Percentiles rank a stretch among this genome's conserved stretches.
phyloP scores from a whole-genome alignment of 2,888 invertebrate genomes.

The Dasysyrphus albostriatus region DNA sequence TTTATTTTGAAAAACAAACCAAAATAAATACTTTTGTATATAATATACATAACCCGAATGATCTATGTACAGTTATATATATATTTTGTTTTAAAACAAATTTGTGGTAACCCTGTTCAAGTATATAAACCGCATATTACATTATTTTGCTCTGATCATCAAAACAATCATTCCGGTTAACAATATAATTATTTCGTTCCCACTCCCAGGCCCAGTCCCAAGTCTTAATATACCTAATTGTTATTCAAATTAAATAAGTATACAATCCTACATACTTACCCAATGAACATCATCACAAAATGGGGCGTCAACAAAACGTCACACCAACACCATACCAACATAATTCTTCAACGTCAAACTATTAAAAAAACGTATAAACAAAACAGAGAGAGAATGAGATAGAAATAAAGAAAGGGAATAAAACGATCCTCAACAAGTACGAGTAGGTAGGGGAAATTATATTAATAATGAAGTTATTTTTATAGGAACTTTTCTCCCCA shows the following conservation, averaged over 20 bases:
- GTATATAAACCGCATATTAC: conserved; percentile 5
- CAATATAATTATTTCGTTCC: conserved; percentile 26
- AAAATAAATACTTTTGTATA: neutral
- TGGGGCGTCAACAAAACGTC: conserved; percentile 45
- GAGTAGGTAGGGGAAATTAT: conserved; percentile 35
- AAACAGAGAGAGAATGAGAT: conserved; percentile 4
- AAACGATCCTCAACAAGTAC: conserved; percentile 12
- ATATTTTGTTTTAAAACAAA: neutral
- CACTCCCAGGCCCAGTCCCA: conserved; percentile 23
- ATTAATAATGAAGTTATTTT: conserved; percentile 37
- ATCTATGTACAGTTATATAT: no score
- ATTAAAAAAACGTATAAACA: neutral
- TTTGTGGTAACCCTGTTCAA: conserved; percentile 6
- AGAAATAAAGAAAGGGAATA: conserved; percentile 20
- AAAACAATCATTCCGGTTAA: conserved; percentile 11
- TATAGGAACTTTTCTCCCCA: conserved; percentile 35
- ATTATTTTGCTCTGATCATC: neutral
- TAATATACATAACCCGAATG: neutral
- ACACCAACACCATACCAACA: conserved; percentile 7
- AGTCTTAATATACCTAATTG: neutral
- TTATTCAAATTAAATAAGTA: conserved; percentile 7
- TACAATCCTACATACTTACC: conserved; percentile 12
- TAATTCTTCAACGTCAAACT: neutral
- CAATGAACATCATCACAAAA: conserved; percentile 24
- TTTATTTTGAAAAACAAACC: neutral